Evolutionary conservation across 2,797 vertebrate genomes (phyloP).

Genomic region (Myotis pilosus): DNA sequence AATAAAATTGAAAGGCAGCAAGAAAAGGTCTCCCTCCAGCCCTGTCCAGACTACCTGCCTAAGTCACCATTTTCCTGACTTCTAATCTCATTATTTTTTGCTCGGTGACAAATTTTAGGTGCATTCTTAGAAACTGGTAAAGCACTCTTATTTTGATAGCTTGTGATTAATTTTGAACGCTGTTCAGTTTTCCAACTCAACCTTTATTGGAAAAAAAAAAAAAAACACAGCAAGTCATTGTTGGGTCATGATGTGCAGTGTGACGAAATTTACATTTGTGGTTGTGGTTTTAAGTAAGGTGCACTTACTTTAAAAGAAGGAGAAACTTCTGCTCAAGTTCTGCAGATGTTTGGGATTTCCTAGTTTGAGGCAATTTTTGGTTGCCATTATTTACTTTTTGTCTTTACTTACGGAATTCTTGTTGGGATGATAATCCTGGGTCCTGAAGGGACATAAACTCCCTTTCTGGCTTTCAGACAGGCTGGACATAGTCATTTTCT

Average conservation of each 20-base stretch:
- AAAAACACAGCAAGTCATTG: background rate
- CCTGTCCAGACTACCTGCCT: background rate
- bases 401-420: background rate
- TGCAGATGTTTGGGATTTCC: background rate
- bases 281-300: no score
- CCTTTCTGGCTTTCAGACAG: background rate
- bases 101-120: background rate
- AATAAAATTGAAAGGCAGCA: background rate
- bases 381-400: background rate
- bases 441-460: background rate
- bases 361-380: background rate
- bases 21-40: fast-evolving
- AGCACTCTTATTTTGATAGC: fast-evolving
- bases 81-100: background rate
- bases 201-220: background rate
- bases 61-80: background rate
- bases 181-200: background rate
- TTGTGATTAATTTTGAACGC: background rate
- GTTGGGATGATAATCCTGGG: background rate
- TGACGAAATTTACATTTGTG: background rate
- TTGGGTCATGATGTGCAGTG: background rate
- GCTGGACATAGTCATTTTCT: background rate
- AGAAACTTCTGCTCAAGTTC: background rate
- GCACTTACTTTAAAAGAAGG: no score
- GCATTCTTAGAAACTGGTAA: no score